Evolutionary conservation across 2,113 vertebrate genomes (phyloP).

Genomic region (Paedocypris sp.): DNA sequence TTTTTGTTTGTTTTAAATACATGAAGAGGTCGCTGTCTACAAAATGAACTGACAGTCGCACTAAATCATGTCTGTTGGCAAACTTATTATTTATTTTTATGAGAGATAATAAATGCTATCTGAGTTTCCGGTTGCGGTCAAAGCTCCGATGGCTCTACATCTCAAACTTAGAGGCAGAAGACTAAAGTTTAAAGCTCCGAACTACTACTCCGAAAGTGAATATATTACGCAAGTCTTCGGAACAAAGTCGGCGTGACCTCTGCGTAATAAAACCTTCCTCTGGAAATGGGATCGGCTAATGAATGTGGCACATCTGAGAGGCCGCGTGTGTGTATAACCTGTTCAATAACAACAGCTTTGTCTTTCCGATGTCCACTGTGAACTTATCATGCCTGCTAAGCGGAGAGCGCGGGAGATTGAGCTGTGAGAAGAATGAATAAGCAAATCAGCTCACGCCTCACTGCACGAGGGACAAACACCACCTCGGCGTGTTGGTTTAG

Average conservation of each 20-base stretch:
- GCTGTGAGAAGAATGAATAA: slow-evolving; percentile 2
- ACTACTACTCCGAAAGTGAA: too few relatives aligned
- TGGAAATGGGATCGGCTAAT: background rate
- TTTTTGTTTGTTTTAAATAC: too few relatives aligned
- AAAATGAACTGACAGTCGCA: too few relatives aligned
- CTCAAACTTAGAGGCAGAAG: too few relatives aligned
- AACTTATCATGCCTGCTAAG: background rate
- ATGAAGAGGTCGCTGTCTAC: too few relatives aligned
- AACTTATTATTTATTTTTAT: too few relatives aligned
- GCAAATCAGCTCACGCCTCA: background rate
- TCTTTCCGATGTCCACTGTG: background rate
- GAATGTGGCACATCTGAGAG: background rate
- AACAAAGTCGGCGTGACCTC: background rate
- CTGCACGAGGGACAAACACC: background rate
- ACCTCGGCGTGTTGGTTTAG: slow-evolving; percentile 5
- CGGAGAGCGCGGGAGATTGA: background rate
- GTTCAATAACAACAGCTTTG: background rate
- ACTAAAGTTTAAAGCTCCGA: too few relatives aligned
- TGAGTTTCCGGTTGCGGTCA: too few relatives aligned
- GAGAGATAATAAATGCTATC: too few relatives aligned
- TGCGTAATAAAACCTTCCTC: background rate
- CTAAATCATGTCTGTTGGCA: too few relatives aligned
- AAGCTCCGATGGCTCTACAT: too few relatives aligned
- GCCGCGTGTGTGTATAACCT: background rate
- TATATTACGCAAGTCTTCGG: background rate